A percentile compares a stretch with the other conserved stretches of the same genome.
phyloP scores from a whole-genome alignment of 1,140 invertebrate species.

The Hestina assimilis region DNA sequence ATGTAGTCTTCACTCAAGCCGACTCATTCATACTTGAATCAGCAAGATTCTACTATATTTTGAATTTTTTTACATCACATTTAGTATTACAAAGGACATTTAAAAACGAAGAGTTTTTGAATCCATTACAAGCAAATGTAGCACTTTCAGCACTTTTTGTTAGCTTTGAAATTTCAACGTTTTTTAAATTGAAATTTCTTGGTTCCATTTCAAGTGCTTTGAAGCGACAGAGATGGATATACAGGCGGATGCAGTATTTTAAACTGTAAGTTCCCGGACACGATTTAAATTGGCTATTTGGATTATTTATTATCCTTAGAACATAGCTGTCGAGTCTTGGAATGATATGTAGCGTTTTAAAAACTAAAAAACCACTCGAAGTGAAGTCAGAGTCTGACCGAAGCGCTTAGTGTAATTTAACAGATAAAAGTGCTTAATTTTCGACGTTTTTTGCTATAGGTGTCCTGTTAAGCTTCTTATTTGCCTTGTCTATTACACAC shows the following conservation, averaged over 20 bases:
- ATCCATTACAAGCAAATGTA: conserved; percentile 13
- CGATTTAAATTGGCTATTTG: conserved; percentile 29
- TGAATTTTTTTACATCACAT: neutral
- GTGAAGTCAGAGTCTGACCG: no score
- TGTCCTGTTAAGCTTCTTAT: no score
- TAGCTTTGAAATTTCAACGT: conserved; percentile 11
- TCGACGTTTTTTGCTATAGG: no score
- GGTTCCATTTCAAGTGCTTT: conserved; percentile 16
- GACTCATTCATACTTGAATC: no score
- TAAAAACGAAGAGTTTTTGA: neutral
- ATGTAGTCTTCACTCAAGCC: no score
- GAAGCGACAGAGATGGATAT: conserved; percentile 24
- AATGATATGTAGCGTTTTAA: neutral
- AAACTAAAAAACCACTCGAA: no score
- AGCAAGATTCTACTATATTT: no score
- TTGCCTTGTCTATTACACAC: no score
- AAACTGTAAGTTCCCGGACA: conserved; percentile 16
- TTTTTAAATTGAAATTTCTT: conserved; percentile 21
- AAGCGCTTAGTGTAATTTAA: no score
- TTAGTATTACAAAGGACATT: neutral
- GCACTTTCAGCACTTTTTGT: neutral
- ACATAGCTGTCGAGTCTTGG: neutral
- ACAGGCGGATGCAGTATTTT: conserved; percentile 22
- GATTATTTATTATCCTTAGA: conserved; percentile 26
- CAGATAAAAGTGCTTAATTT: no score